Evolutionary conservation across 2,797 vertebrate species (phyloP).

Genomic region (Neosilurus mollespiculum): DNA sequence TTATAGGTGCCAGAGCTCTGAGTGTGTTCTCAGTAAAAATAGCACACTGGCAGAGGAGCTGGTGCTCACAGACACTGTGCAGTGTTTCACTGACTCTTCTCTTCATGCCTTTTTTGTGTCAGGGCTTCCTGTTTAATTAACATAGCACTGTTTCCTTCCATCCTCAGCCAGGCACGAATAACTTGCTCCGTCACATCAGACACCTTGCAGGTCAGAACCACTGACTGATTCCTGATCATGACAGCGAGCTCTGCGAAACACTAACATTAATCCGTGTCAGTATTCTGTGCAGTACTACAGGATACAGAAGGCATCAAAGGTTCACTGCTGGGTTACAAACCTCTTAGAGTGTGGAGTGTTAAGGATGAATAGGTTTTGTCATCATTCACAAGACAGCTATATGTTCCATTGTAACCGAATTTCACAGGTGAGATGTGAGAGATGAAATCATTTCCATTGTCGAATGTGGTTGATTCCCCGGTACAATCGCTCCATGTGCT

Average conservation of each 20-base stretch:
- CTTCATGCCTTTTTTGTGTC: neutral
- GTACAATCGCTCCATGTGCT: neutral
- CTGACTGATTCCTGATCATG: neutral
- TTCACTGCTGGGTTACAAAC: neutral
- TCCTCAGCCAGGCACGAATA: neutral
- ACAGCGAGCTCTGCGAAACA: neutral
- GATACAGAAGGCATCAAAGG: neutral
- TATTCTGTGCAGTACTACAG: neutral
- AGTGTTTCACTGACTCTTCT: neutral
- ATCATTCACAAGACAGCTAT: constrained; percentile 3
- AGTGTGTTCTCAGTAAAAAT: constrained; percentile 1
- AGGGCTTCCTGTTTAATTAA: constrained; percentile 9
- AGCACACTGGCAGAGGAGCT: neutral
- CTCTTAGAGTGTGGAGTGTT: constrained; percentile 10
- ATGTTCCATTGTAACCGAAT: constrained; percentile 44
- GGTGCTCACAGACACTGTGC: neutral
- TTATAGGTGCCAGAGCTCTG: neutral
- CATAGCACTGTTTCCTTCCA: neutral
- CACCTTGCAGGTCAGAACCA: neutral
- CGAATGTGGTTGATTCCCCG: neutral
- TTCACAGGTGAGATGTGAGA: constrained; percentile 51
- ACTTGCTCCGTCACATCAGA: neutral
- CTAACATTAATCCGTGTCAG: neutral
- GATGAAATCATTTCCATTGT: constrained; percentile 26
- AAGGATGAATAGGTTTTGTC: neutral